A percentile compares a stretch with the other conserved stretches of the same genome.
Conservation (phyloP, 1,140 invertebrate species). For the Pogonomyrmex barbatus region DNA sequence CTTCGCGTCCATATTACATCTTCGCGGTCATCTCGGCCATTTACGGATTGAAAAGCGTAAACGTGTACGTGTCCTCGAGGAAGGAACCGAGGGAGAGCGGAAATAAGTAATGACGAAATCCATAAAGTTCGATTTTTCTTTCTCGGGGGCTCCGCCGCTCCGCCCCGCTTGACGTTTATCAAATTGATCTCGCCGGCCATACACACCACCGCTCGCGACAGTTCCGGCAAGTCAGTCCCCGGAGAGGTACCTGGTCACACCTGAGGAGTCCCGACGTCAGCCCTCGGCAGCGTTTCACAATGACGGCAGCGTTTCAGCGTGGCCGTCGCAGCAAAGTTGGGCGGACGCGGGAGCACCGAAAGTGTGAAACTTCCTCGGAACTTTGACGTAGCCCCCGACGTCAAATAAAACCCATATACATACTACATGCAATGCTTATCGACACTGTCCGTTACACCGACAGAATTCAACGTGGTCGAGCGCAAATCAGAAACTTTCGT, state of each 20-base stretch:
- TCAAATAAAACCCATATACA: conserved; percentile 32
- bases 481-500: conserved; percentile 31
- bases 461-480: conserved; percentile 35
- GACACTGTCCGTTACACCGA: conserved; percentile 62
- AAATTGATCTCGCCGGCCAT: conserved; percentile 59
- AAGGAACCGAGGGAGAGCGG: neutral
- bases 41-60: conserved; percentile 9
- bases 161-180: conserved; percentile 35
- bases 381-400: conserved; percentile 62
- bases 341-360: conserved; percentile 52
- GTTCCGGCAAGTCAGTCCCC: conserved; percentile 51
- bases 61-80: neutral
- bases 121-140: conserved; percentile 16
- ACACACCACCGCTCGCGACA: conserved; percentile 50
- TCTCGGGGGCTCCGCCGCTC: neutral
- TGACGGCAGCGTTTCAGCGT: conserved; percentile 63
- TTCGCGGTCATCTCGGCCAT: neutral
- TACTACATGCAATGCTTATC: conserved; percentile 51
- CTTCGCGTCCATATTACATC: neutral
- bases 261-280: conserved; percentile 56
- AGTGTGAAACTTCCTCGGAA: conserved; percentile 61
- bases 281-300: conserved; percentile 61
- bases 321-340: conserved; percentile 62
- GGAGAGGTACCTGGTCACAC: conserved; percentile 64
- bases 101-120: conserved; percentile 43